phyloP scores from a whole-genome alignment of 1,140 invertebrate species.

The Melitaea cinxia region DNA sequence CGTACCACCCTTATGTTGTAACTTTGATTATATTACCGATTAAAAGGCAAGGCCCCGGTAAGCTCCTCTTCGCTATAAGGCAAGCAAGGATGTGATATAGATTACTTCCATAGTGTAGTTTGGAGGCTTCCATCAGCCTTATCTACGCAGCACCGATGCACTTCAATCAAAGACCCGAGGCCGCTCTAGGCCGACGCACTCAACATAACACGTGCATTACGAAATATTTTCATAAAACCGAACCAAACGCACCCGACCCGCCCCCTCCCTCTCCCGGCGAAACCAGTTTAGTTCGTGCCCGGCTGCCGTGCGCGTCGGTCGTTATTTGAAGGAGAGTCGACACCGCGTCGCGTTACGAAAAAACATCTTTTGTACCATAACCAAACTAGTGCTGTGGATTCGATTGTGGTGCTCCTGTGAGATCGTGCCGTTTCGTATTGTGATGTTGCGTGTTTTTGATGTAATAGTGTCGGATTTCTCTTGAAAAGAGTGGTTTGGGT shows the following conservation, averaged over 20 bases:
- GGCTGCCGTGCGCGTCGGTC: constrained; percentile 72
- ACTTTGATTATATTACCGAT: constrained; percentile 70
- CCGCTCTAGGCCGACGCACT: constrained; percentile 75
- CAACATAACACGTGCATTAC: constrained; percentile 80
- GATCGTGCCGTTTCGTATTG: constrained; percentile 65
- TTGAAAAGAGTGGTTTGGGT: constrained; percentile 67
- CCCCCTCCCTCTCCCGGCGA: constrained; percentile 56
- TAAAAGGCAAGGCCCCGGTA: constrained; percentile 45
- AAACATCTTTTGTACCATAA: constrained; percentile 73
- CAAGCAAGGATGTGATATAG: too few species aligned
- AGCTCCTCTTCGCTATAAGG: background rate
- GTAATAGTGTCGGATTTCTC: constrained; percentile 72
- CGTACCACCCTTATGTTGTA: constrained; percentile 57
- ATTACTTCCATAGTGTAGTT: too few species aligned
- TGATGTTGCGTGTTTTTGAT: constrained; percentile 70
- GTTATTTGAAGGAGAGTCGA: constrained; percentile 36
- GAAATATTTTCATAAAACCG: constrained; percentile 81
- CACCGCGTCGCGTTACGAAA: constrained; percentile 70
- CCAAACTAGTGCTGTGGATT: constrained; percentile 75
- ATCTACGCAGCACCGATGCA: constrained; percentile 53
- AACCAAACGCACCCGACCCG: constrained; percentile 73
- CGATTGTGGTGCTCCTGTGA: constrained; percentile 64
- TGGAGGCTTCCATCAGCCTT: constrained; percentile 50
- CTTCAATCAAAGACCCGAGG: constrained; percentile 72
- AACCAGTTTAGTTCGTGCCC: constrained; percentile 79